Base-by-base conservation (phyloP, 2,113 vertebrate species). In the Heliornis fulica region DNA sequence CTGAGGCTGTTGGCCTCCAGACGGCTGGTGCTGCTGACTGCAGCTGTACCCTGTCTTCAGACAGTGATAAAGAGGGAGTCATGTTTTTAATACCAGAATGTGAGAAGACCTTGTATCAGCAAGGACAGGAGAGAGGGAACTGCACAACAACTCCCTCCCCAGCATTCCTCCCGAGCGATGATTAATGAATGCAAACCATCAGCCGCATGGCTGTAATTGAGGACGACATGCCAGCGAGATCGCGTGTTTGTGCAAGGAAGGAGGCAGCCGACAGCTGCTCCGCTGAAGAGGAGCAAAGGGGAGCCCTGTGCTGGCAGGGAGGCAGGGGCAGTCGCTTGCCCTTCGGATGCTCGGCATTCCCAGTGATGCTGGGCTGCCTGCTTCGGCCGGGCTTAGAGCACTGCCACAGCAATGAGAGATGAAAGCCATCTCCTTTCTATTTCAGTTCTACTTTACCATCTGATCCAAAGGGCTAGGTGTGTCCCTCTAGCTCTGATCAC, bases 11-110 rank as follows among this genome's bases (percentile, higher is more conserved):
- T 60, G 69, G 45, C 57, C 53, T 54, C 59, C 0, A 3, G 64
- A 79, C 1, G 9, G 6, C 19, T 34, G 60, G 45, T 5, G 48
- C 81, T 66, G 72, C 32, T 57, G 78, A 66, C 83, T 2, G 13
- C 97, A 98, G 98, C 97, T 98, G 98, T 48, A 75, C 85, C 85
- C 54, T 86, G 68, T 98, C 97, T 97, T 80, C 81, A 65, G 91
- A 78, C 93, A 93, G 85, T 56, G 83, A 97, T 97, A 94, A 97
- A 95, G 74, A 68, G 78, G 88, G 81, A 94, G 91, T 77, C 28
- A 9, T 90, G 93, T 94, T 90, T 97, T 94, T 70, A 83, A 91
- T 95, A 32, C 38, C 68, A 84, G 96, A 96, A 94, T 17, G 31
- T 64, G 68, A 93, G 93, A 91, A 93, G 94, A 90, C 91, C 93